A percentile compares a stretch with the other conserved stretches of the same genome.
Conservation (phyloP, 2,888 invertebrate genomes). For the Azorinus chamasolen region DNA sequence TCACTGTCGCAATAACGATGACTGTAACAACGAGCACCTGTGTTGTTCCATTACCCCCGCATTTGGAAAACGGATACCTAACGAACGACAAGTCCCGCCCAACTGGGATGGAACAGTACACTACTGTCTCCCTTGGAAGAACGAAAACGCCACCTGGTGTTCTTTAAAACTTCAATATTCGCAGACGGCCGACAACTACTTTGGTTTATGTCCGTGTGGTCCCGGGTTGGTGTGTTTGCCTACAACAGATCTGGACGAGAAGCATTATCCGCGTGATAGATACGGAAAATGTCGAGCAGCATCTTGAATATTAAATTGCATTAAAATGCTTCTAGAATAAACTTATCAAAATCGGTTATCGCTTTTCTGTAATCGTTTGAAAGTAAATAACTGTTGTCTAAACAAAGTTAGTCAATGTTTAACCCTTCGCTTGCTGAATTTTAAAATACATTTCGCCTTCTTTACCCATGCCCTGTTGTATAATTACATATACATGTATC, state of each 20-base stretch:
- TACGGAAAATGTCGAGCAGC: constrained; percentile 70
- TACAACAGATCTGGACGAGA: constrained; percentile 66
- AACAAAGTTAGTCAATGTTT: too few relatives aligned
- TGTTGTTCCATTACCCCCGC: constrained; percentile 73
- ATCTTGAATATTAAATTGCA: too few relatives aligned
- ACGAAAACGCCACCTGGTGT: constrained; percentile 74
- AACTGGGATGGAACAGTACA: constrained; percentile 69
- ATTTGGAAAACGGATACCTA: constrained; percentile 51
- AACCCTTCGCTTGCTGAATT: too few relatives aligned
- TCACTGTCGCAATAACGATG: constrained; percentile 61
- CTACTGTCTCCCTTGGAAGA: constrained; percentile 78
- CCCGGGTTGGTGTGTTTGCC: constrained; percentile 72
- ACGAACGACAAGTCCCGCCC: constrained; percentile 45
- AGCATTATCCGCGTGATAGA: constrained; percentile 68
- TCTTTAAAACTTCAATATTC: constrained; percentile 66
- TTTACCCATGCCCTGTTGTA: too few relatives aligned
- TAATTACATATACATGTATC: too few relatives aligned
- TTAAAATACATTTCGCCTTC: too few relatives aligned
- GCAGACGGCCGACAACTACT: constrained; percentile 56
- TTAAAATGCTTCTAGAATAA: too few relatives aligned
- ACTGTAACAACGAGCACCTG: constrained; percentile 57
- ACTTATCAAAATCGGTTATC: too few relatives aligned
- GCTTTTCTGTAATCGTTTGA: too few relatives aligned
- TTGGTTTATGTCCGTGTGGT: constrained; percentile 76
- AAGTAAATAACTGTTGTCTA: too few relatives aligned